Percentiles rank a stretch among this genome's conserved stretches.
Conservation (phyloP, 1,140 invertebrate genomes). For the Papilio dardanus region DNA sequence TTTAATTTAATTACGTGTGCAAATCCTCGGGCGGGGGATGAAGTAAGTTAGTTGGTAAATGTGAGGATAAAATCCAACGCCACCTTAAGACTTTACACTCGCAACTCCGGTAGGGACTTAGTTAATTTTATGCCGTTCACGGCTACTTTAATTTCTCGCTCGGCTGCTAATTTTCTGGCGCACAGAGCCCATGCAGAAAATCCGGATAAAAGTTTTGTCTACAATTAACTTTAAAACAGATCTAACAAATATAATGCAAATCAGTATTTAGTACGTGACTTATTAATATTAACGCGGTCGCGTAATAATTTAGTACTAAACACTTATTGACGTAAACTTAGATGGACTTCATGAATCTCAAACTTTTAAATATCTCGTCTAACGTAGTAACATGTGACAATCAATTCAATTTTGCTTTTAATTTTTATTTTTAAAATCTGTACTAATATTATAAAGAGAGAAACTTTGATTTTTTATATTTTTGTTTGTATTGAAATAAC, state of each 20-base stretch:
- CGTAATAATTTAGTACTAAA: too few relatives aligned
- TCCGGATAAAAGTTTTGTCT: slow-evolving; percentile 59
- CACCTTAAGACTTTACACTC: slow-evolving; percentile 57
- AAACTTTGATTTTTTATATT: too few relatives aligned
- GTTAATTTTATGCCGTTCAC: slow-evolving; percentile 75
- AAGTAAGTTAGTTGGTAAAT: slow-evolving; percentile 46
- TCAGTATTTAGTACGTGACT: neutral
- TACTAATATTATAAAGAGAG: too few relatives aligned
- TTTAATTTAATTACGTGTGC: slow-evolving; percentile 59
- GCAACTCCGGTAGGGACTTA: slow-evolving; percentile 52
- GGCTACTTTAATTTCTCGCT: slow-evolving; percentile 72
- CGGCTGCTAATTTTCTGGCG: slow-evolving; percentile 72
- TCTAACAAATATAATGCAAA: neutral
- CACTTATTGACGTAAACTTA: too few relatives aligned
- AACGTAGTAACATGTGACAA: too few relatives aligned
- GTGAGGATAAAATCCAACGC: slow-evolving; percentile 46
- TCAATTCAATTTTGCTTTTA: too few relatives aligned
- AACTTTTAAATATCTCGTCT: too few relatives aligned
- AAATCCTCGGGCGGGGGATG: slow-evolving; percentile 51
- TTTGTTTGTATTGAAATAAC: too few relatives aligned
- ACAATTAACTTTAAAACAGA: slow-evolving; percentile 48
- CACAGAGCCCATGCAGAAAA: slow-evolving; percentile 60
- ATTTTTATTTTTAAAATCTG: too few relatives aligned
- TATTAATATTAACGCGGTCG: too few relatives aligned
- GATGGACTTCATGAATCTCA: too few relatives aligned